Percentiles rank a stretch among this genome's conserved stretches.
Conservation (phyloP, 1,140 invertebrate species). For the Drosophila sp. region DNA sequence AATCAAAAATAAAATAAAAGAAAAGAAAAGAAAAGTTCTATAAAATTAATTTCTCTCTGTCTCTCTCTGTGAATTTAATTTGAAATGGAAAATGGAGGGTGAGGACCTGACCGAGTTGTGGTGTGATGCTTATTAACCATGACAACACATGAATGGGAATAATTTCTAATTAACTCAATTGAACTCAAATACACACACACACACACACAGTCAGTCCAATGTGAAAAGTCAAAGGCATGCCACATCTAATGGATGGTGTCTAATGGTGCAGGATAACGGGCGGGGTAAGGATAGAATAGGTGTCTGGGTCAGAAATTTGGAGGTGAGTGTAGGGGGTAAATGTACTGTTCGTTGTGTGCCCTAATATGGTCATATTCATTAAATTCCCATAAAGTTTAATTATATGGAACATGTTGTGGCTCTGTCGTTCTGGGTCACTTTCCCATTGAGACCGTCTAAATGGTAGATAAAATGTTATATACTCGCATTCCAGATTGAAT, state of each 20-base stretch:
- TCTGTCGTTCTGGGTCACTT: neutral
- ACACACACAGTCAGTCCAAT: neutral
- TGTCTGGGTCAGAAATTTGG: neutral
- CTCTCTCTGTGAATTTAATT: constrained; percentile 18
- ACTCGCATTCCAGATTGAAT: too few species aligned
- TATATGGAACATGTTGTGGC: neutral
- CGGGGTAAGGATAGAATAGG: neutral
- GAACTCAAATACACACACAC: neutral
- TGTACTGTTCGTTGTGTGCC: neutral
- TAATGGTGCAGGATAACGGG: neutral
- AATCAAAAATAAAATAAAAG: constrained; percentile 14
- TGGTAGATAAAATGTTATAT: neutral
- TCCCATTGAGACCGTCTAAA: neutral
- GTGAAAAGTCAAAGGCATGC: neutral
- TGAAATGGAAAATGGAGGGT: constrained; percentile 1
- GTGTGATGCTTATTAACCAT: constrained; percentile 31
- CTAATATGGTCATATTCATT: constrained; percentile 1
- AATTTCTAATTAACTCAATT: constrained; percentile 50
- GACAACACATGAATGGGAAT: constrained; percentile 46
- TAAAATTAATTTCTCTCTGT: constrained; percentile 28
- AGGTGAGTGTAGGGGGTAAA: neutral
- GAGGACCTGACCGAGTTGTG: neutral
- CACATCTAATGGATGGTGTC: constrained; percentile 11
- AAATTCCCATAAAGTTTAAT: constrained; percentile 11
- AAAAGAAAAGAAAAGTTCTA: neutral